These are phyloP conservation scores for Drosophila paulistorum DNA, from an alignment of 1,140 invertebrate genomes.

Conservation along the genomic window DNA sequence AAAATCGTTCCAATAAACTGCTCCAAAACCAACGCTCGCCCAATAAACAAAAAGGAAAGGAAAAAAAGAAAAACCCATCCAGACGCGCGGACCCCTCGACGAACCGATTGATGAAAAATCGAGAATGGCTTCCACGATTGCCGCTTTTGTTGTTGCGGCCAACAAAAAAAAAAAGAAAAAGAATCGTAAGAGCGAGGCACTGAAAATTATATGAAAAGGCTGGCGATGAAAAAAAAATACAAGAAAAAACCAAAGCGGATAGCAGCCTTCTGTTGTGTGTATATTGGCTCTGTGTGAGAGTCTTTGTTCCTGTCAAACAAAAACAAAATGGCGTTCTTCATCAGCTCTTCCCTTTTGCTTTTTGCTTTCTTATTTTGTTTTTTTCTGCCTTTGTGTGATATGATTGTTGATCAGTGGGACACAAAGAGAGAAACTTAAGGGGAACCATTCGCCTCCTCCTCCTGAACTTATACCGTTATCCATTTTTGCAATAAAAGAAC, in stretches of 20 bases:
- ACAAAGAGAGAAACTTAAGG: not conserved
- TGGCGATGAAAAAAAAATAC: constrained; percentile 14
- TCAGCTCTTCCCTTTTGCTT: constrained; percentile 16
- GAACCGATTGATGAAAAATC: constrained; percentile 50
- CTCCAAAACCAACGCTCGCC: constrained; percentile 32
- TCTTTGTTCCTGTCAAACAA: constrained; percentile 48
- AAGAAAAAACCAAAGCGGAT: not conserved
- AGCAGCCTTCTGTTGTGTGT: constrained; percentile 1
- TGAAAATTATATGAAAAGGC: constrained; percentile 45
- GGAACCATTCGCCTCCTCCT: not conserved
- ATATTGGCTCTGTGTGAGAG: constrained; percentile 5
- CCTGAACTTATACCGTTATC: not conserved
- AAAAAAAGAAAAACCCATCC: constrained; percentile 32
- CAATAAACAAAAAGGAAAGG: constrained; percentile 29
- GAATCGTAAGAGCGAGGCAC: constrained; percentile 13
- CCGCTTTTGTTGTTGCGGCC: constrained; percentile 38
- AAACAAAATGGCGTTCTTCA: constrained; percentile 21
- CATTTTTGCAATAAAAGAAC: not conserved
- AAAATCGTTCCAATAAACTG: constrained; percentile 70
- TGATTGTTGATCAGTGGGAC: constrained; percentile 13
- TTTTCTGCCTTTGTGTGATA: constrained; percentile 4
- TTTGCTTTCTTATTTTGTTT: not conserved
- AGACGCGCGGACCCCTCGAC: constrained; percentile 4
- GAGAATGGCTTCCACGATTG: constrained; percentile 64
- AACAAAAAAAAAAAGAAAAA: constrained; percentile 14